Evolutionary conservation across 2,113 vertebrate species (phyloP).

Genomic region (Poecilia latipinna): DNA sequence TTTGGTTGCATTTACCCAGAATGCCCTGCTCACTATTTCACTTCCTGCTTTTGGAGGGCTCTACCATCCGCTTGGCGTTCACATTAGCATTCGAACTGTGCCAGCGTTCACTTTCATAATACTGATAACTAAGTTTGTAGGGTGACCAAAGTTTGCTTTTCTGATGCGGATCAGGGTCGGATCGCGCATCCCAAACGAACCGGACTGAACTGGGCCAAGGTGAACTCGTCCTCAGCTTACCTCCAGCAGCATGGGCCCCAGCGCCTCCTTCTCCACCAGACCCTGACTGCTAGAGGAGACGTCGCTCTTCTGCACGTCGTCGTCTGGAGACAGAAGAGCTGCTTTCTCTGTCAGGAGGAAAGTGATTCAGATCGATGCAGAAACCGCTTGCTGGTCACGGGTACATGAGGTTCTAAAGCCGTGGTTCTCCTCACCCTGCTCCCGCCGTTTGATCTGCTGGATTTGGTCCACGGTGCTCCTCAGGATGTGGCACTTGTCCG

Average conservation of each 20-base stretch:
- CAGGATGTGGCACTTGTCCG: slow-evolving; percentile 96
- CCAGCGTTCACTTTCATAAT: no score
- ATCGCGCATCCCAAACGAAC: no score
- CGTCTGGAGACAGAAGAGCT: slow-evolving; percentile 80
- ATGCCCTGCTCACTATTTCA: no score
- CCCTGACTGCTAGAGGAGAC: slow-evolving; percentile 96
- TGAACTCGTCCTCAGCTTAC: slow-evolving; percentile 23
- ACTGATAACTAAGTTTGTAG: no score
- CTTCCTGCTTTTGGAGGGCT: no score
- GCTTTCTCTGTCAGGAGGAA: slow-evolving; percentile 81
- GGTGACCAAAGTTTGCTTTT: no score
- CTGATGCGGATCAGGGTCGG: no score
- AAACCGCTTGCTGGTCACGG: background rate
- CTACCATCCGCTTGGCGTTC: no score
- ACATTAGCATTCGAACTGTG: no score
- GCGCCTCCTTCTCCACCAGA: slow-evolving; percentile 91
- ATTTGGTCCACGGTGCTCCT: slow-evolving; percentile 95
- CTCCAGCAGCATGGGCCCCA: slow-evolving; percentile 79
- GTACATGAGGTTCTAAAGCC: background rate
- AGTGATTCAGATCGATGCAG: background rate
- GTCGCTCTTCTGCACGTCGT: slow-evolving; percentile 95
- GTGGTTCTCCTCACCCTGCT: slow-evolving; percentile 83
- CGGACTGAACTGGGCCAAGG: no score
- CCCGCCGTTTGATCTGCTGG: slow-evolving; percentile 92
- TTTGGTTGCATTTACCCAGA: no score